A percentile compares a stretch with the other conserved stretches of the same genome.
Evolutionary conservation across 2,888 invertebrate species (phyloP).

Genomic region (Pachymerium ferrugineum): DNA sequence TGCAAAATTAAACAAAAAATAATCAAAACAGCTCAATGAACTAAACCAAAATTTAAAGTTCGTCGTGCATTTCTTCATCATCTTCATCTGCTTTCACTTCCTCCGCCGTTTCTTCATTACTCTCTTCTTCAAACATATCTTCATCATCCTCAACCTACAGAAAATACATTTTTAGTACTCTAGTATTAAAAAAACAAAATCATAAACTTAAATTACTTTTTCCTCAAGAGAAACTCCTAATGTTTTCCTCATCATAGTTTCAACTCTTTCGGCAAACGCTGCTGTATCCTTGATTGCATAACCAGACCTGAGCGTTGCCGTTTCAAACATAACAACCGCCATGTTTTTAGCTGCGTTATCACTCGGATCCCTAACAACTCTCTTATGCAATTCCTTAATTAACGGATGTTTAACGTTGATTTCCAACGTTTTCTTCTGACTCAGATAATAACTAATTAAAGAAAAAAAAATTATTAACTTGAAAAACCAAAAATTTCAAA

Average conservation of each 20-base stretch:
- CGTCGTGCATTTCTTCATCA: background rate
- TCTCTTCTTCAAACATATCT: background rate
- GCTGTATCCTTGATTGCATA: constrained; percentile 80
- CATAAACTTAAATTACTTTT: constrained; percentile 45
- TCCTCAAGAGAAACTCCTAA: constrained; percentile 74
- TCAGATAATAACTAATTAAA: constrained; percentile 63
- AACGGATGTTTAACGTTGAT: constrained; percentile 96
- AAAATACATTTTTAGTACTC: background rate
- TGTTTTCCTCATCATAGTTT: constrained; percentile 75
- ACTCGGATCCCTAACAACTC: constrained; percentile 67
- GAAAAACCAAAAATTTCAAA: constrained; percentile 26
- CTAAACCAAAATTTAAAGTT: background rate
- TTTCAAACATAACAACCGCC: constrained; percentile 82
- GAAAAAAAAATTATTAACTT: background rate
- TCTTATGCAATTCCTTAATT: constrained; percentile 78
- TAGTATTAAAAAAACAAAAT: background rate
- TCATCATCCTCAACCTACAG: background rate
- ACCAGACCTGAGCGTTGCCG: constrained; percentile 90
- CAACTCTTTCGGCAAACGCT: constrained; percentile 84
- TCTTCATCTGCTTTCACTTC: background rate
- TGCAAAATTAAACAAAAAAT: no score
- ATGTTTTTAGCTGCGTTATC: constrained; percentile 75
- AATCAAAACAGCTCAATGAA: no score
- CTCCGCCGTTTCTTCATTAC: background rate
- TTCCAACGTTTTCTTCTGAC: constrained; percentile 94